These are phyloP conservation scores for Ellobium chinense DNA, from an alignment of 2,888 invertebrate genomes.

Conservation along the genomic window DNA sequence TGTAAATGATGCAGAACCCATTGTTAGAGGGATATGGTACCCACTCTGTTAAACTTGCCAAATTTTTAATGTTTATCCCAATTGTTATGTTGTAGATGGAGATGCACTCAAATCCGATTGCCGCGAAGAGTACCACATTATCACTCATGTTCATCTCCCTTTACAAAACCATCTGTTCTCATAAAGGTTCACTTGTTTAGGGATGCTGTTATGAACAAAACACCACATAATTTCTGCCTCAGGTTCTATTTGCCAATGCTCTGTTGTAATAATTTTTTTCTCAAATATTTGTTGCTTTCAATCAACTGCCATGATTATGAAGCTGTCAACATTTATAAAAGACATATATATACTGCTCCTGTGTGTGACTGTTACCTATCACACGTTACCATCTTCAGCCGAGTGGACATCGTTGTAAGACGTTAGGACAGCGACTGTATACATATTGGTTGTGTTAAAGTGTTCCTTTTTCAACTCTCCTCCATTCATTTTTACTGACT, in stretches of 20 bases:
- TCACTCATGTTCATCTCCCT: neutral
- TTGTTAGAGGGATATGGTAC: no score
- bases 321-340: neutral
- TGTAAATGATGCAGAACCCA: no score
- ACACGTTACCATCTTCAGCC: neutral
- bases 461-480: no score
- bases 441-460: neutral
- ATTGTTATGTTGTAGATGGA: neutral
- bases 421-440: neutral
- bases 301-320: constrained; percentile 21
- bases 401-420: neutral
- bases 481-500: no score
- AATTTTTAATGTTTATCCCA: neutral
- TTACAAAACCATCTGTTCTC: neutral
- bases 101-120: neutral
- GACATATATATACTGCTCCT: neutral
- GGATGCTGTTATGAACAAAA: constrained; percentile 6
- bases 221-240: constrained; percentile 17
- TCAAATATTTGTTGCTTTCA: constrained; percentile 13
- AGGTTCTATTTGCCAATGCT: constrained; percentile 22
- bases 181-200: neutral
- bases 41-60: neutral
- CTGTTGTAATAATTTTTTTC: neutral
- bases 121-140: no score
- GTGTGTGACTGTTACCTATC: neutral